Evolutionary conservation across 2,888 invertebrate genomes (phyloP), one percentile per base, ranked within the genome.

Genomic region (Eupithecia tripunctaria): DNA sequence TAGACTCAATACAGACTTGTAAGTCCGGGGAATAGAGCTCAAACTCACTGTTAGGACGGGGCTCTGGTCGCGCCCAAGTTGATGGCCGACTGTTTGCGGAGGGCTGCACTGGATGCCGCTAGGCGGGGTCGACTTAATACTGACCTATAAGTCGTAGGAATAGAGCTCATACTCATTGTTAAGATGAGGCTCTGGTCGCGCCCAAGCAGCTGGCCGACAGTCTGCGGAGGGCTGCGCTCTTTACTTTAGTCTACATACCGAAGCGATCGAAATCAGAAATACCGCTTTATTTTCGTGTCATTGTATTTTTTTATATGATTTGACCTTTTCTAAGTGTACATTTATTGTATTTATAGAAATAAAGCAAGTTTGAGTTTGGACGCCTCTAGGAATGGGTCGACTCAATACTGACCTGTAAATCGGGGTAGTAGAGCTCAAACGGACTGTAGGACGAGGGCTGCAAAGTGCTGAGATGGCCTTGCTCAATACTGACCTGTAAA

Each of bases 151-250:
- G 78, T 51, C 47, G 10, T 18, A 10, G 2, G 47, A 47, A 21
- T 21, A 51, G 10, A 47, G 2, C n/a, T 47, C n/a, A 10, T 10
- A n/a, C 1, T 47, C n/a, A n/a, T 18, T 43, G 15, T 41, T 18
- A 43, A 94, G 97, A 84, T 94, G 97, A 84, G 94, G 98, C 83
- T 96, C 97, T 82, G 95, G 97, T 77, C 97, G 98, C 68, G 96
- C 82, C 89, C 74, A 73, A 71, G 36, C 83, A 86, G 79, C 84
- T 89, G 79, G 86, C 89, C 43, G 85, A 81, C 75, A 80, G 82
- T 8, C 83, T 89, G 76, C 94, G 99, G 70, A 97, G 98, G 88
- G 99, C 99, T 2, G 97, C 98, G 1, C 94, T n/a, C n/a, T n/a
- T n/a, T n/a, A n/a, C n/a, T n/a, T n/a, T n/a, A n/a, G n/a, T n/a